Evolutionary conservation across 2,113 vertebrate genomes (phyloP).

Genomic region (Megaptera novaeangliae): DNA sequence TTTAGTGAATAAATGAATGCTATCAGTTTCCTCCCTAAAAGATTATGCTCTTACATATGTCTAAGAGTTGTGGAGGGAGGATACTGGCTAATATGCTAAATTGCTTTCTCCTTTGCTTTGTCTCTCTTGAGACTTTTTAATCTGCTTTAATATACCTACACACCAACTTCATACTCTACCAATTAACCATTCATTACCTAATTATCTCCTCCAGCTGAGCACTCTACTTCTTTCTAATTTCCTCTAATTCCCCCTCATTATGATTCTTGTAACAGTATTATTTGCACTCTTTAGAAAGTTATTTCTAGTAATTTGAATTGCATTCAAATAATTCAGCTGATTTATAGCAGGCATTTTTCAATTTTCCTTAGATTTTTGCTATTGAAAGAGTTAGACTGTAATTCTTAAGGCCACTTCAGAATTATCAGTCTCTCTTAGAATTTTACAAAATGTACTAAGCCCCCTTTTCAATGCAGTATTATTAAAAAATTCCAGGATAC

Average conservation of each 20-base stretch:
- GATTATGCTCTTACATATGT: not conserved
- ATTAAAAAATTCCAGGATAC: not conserved
- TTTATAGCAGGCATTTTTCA: not conserved
- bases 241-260: conserved; percentile 10
- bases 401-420: not conserved
- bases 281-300: not conserved
- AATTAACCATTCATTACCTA: conserved; percentile 58
- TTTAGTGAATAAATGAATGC: not conserved
- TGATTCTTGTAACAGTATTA: conserved; percentile 10
- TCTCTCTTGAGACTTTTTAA: conserved; percentile 20
- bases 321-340: conserved; percentile 29
- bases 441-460: not conserved
- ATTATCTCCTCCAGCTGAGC: conserved; percentile 53
- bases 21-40: not conserved
- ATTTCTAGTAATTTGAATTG: conserved; percentile 37
- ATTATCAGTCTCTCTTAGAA: not conserved
- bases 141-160: conserved; percentile 46
- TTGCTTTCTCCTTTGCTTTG: not conserved
- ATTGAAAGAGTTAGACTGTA: not conserved
- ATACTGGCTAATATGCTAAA: not conserved
- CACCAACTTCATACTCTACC: conserved; percentile 20
- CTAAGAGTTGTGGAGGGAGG: not conserved
- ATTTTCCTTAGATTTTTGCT: not conserved
- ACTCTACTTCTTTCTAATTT: conserved; percentile 12
- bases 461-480: not conserved